Evolutionary conservation across 2,797 vertebrate genomes (phyloP).

Genomic region (Sibirionetta formosa): DNA sequence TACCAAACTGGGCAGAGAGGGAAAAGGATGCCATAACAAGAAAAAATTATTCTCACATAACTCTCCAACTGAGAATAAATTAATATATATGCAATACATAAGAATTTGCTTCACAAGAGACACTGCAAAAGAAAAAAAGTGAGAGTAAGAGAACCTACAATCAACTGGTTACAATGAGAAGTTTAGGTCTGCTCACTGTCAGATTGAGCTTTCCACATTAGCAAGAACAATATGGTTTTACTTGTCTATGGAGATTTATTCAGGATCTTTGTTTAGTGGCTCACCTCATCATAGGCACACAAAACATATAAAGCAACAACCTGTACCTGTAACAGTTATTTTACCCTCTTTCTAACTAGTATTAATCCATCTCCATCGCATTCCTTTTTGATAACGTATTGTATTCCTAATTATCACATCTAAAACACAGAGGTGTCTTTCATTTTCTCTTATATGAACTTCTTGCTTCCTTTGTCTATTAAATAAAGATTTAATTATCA

Average conservation of each 20-base stretch:
- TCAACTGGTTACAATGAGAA: not conserved
- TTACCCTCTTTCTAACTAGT: not conserved
- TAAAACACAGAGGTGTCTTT: not conserved
- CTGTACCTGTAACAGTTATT: not conserved
- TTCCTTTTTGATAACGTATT: not conserved
- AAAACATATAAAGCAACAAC: not conserved
- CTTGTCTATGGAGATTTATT: not conserved
- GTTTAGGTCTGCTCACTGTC: not conserved
- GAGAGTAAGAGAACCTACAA: fast-evolving
- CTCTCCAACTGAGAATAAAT: not conserved
- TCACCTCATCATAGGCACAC: not conserved
- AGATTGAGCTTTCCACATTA: not conserved
- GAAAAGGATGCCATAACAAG: not conserved
- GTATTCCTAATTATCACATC: not conserved
- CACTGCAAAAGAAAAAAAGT: not conserved
- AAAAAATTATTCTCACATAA: not conserved
- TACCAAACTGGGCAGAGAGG: not conserved
- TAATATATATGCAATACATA: not conserved
- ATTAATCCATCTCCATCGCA: not conserved
- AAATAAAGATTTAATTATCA: not conserved
- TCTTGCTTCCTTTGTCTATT: not conserved
- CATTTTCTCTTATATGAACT: not conserved
- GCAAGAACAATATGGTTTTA: not conserved
- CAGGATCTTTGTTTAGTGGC: not conserved
- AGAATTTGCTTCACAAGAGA: not conserved